A percentile compares a stretch with the other conserved stretches of the same genome.
Evolutionary conservation across 2,888 invertebrate genomes (phyloP).

Genomic region (Oscheius myriophilus): DNA sequence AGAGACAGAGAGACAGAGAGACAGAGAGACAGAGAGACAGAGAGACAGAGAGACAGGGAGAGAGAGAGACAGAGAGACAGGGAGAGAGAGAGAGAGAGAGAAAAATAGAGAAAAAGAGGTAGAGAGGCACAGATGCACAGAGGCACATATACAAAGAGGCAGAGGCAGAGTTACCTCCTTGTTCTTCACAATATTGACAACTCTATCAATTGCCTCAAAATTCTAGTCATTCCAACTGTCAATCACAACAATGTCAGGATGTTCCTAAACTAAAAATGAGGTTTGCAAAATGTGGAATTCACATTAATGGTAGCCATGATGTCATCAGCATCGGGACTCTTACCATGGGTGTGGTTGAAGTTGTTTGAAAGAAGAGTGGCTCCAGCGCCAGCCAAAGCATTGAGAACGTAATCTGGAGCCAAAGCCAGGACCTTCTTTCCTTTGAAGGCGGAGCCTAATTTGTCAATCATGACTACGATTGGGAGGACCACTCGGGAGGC

Average conservation of each 20-base stretch:
- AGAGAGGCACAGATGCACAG: no score
- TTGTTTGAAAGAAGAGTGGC: conserved; percentile 2
- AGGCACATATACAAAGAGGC: no score
- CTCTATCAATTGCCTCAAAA: conserved; percentile 19
- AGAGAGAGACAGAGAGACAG: no score
- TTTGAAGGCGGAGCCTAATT: neutral
- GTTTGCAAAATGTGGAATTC: neutral
- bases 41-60: no score
- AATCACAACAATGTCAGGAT: conserved; percentile 13
- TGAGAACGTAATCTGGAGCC: conserved; percentile 12
- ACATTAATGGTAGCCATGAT: conserved; percentile 6
- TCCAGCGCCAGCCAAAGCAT: neutral
- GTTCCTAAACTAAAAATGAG: neutral
- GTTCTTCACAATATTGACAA: conserved; percentile 18
- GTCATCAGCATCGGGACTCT: neutral
- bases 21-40: no score
- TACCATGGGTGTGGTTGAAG: conserved; percentile 14
- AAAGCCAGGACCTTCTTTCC: conserved; percentile 24
- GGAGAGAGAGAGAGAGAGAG: no score
- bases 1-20: no score
- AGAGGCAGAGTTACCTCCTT: no score
- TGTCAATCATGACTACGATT: neutral
- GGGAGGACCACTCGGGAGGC: conserved; percentile 14
- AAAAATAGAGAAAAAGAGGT: no score
- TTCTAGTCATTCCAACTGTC: conserved; percentile 25